Evolutionary conservation across 2,888 invertebrate species (phyloP).

Genomic region (Hirtodrosophila trivittata): DNA sequence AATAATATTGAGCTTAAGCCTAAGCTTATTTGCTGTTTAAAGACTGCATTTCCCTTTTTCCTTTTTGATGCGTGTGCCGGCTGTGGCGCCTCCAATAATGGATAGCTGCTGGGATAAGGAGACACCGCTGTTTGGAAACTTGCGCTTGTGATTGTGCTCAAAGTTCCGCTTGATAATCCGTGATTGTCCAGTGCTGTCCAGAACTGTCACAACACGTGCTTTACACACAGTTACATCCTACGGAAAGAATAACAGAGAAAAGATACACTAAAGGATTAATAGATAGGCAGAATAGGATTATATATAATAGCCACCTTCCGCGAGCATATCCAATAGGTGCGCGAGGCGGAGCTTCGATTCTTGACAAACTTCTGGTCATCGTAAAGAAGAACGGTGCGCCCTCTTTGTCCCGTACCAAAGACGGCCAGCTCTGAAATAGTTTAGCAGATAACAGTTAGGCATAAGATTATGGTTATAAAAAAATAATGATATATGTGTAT

Average conservation of each 20-base stretch:
- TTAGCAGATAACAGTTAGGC: constrained; percentile 12
- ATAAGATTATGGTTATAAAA: no score
- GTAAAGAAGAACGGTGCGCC: constrained; percentile 79
- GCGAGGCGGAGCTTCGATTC: constrained; percentile 81
- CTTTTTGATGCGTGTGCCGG: constrained; percentile 17
- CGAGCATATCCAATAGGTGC: constrained; percentile 84
- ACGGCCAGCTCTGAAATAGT: constrained; percentile 79
- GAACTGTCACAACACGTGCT: constrained; percentile 81
- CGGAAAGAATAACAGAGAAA: constrained; percentile 17
- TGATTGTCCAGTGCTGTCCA: constrained; percentile 72
- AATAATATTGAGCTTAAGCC: constrained; percentile 34
- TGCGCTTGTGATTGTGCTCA: constrained; percentile 80
- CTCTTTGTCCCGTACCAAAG: constrained; percentile 83
- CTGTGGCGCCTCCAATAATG: constrained; percentile 28
- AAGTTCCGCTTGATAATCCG: constrained; percentile 80
- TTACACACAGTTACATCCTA: constrained; percentile 82
- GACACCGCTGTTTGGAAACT: constrained; percentile 51
- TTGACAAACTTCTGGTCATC: constrained; percentile 82
- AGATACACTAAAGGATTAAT: background rate
- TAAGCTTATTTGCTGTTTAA: constrained; percentile 34
- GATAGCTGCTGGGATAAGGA: constrained; percentile 44
- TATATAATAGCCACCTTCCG: constrained; percentile 75
- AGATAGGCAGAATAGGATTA: background rate
- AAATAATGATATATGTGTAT: background rate
- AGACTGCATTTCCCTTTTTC: constrained; percentile 24